A percentile compares a stretch with the other conserved stretches of the same genome.
Evolutionary conservation across 2,113 vertebrate species (phyloP).

Genomic region (Andinoacara biseriatus): DNA sequence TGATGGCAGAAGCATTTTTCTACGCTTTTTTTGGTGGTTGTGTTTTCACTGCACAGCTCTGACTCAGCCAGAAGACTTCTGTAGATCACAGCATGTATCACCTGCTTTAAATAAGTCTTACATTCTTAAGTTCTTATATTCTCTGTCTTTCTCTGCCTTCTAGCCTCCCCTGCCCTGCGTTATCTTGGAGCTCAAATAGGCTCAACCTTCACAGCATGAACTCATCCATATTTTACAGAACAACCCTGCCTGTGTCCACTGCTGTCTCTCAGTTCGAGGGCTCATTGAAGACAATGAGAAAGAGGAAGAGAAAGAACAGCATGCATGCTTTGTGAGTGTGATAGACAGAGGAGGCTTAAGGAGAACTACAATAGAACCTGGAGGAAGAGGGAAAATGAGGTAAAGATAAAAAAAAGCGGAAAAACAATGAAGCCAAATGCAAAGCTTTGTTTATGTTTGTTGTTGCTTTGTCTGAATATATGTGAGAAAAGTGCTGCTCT

Average conservation of each 20-base stretch:
- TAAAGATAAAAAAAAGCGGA: not conserved
- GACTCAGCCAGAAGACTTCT: constrained; percentile 7
- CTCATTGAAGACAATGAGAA: not conserved
- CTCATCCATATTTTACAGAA: constrained; percentile 43
- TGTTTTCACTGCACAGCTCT: not conserved
- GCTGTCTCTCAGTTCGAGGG: not conserved
- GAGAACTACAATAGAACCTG: not conserved
- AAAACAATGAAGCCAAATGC: not conserved
- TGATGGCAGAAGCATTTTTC: too few species aligned
- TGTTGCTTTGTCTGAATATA: not conserved
- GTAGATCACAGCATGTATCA: constrained; percentile 12
- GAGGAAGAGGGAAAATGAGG: not conserved
- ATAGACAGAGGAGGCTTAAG: constrained; percentile 15
- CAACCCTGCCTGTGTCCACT: not conserved
- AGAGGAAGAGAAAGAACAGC: not conserved
- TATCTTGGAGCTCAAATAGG: constrained; percentile 11
- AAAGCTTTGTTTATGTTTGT: constrained; percentile 17
- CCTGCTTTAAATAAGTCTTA: constrained; percentile 3
- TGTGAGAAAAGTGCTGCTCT: not conserved
- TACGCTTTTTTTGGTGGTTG: not conserved
- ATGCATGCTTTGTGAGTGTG: not conserved
- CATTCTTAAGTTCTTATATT: constrained; percentile 11
- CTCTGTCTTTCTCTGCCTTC: not conserved
- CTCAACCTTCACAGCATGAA: not conserved
- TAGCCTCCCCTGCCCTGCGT: not conserved